Conservation (phyloP, 2,888 invertebrate species). For the Lamproptera curius region DNA sequence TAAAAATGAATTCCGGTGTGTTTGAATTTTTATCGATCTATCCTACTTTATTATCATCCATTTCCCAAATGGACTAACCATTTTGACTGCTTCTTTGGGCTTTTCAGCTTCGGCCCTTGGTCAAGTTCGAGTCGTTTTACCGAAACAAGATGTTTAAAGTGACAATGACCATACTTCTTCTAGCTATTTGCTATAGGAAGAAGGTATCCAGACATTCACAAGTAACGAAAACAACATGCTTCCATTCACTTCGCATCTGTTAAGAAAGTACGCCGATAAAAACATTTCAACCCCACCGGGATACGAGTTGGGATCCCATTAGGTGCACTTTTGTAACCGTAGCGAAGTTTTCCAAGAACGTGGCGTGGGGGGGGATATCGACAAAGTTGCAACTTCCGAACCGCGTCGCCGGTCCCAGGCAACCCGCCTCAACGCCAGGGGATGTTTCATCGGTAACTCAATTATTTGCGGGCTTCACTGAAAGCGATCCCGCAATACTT, state of each 20-base stretch:
- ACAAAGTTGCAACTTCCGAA: conserved; percentile 43
- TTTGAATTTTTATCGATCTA: too few relatives aligned
- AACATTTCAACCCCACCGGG: conserved; percentile 33
- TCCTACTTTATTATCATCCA: too few relatives aligned
- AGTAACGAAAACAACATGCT: background rate
- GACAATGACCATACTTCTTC: too few relatives aligned
- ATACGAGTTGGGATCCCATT: conserved; percentile 45
- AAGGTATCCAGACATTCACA: too few relatives aligned
- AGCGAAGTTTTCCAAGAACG: conserved; percentile 52
- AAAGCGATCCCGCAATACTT: conserved; percentile 28
- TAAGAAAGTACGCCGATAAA: conserved; percentile 6
- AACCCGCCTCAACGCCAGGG: conserved; percentile 9
- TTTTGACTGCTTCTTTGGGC: too few relatives aligned
- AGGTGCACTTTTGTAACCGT: conserved; percentile 47
- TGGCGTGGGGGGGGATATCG: conserved; percentile 53
- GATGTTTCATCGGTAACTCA: conserved; percentile 47
- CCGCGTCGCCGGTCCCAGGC: too few relatives aligned
- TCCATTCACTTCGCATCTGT: background rate
- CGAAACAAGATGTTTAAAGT: too few relatives aligned
- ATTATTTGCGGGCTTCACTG: conserved; percentile 41
- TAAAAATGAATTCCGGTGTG: too few relatives aligned
- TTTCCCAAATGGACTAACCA: too few relatives aligned
- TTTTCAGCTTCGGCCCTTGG: too few relatives aligned
- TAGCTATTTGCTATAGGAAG: too few relatives aligned
- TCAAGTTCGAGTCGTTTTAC: too few relatives aligned